Base-by-base conservation (phyloP, 2,888 invertebrate species). In the Lamproptera curius region DNA sequence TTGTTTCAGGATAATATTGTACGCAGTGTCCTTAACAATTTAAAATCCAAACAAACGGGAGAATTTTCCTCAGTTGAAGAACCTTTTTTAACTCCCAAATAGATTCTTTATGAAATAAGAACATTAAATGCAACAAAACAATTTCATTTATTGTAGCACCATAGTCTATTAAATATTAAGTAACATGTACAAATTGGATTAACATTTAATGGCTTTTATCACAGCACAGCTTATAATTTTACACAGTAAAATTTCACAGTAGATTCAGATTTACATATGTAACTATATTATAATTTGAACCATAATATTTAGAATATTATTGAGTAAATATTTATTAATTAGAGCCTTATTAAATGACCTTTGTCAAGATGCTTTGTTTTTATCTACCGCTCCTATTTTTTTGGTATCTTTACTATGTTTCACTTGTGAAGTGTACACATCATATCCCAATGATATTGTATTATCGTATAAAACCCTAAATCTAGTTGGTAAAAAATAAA, bases 381-480 rank as follows among this genome's bases (percentile, higher is more conserved):
- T 31, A 65, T 11, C 5, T 54, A 39, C 6, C 4, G 6, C 4
- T 20, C 20, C 3, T 5, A 6, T 46, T 45, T 51, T 60, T 70
- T 76, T 16, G 61, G 42, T 20, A 17, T 62, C 49, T 49, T 65
- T 70, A 44, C 59, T 86, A 69, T 95, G 91, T 75, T 94, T 94
- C 0, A 97, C 93, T 73, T 95, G 92, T 3, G 96, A 96, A 10
- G 95, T 94, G 65, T 95, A 97, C 41, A 96, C 88, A 76, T 97
- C 97, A 76, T 95, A 97, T 0, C 95, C 94, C 69, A 97, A 88
- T 17, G 96, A 96, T 70, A 97, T 92, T 0, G 91, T 90, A 70
- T 95, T 97, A 70, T 97, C 97, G 76, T 97, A 98, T 16, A 98
- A 85, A 23, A 98, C 95, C 64, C 98, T 90, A 75, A 91, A 97